phyloP scores from a whole-genome alignment of 2,113 vertebrate species.

The Grallaria varia region DNA sequence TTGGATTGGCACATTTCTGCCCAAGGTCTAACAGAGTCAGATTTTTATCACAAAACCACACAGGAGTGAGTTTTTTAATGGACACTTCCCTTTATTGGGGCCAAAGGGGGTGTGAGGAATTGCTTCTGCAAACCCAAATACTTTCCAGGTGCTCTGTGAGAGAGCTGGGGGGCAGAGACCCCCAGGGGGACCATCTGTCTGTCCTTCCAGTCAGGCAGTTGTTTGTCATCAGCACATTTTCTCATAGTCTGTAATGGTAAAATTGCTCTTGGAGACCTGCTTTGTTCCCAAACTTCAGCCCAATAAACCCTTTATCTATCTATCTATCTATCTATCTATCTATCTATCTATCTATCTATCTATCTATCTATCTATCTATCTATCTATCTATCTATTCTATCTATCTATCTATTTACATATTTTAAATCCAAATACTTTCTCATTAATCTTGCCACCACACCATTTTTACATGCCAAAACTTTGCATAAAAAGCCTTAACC shows the following conservation, averaged over 20 bases:
- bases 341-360: too few relatives aligned
- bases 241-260: not conserved
- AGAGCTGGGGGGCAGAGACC: not conserved
- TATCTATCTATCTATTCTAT: too few relatives aligned
- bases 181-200: not conserved
- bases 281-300: not conserved
- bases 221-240: not conserved
- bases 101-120: not conserved
- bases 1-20: not conserved
- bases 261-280: not conserved
- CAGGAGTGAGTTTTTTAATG: not conserved
- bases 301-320: not conserved
- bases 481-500: not conserved
- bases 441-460: not conserved
- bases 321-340: too few relatives aligned
- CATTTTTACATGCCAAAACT: not conserved
- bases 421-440: not conserved
- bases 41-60: not conserved
- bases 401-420: too few relatives aligned
- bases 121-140: not conserved
- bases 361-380: too few relatives aligned
- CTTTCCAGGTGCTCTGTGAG: accelerated
- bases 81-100: not conserved
- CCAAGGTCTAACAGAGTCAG: not conserved
- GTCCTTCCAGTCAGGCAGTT: not conserved